Evolutionary conservation across 2,888 invertebrate genomes (phyloP), one percentile per base, ranked within the genome.

Genomic region (Nowickia ferox): DNA sequence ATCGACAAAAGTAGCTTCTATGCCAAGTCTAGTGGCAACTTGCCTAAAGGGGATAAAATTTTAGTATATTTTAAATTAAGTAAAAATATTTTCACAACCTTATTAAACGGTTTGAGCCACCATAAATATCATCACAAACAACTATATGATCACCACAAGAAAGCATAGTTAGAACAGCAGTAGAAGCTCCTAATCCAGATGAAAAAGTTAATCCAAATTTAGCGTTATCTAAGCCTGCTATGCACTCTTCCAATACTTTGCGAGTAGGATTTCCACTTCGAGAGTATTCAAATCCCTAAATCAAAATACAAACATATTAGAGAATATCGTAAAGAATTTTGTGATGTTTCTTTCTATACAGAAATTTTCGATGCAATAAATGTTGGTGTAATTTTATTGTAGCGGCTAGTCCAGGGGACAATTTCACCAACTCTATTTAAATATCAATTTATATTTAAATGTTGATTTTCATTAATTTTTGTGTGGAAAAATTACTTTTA

Each of bases 191-290:
- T 65, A 99, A 94, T 2, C 99, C 99, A 9, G 99, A 98, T 0
- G 98, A 94, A 93, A 97, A 99, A 59, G 95, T 93, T 40, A 97
- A 90, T 87, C 96, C 97, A 93, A 97, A 94, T 92, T 97, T 97
- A 13, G 96, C 99, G 88, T 96, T 95, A 91, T 99, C 99, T 83
- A 99, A 92, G 0, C 97, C 95, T 2, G 99, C 99, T 59, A 99
- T 92, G 90, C 98, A 97, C 88, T 95, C 94, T 93, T 99, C 98
- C 81, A 99, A 93, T 38, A 96, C 96, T 88, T 96, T 95, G 87
- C 99, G 94, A 0, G 98, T 97, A 40, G 99, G 99, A 93, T 99
- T 99, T 51, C 98, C 98, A 91, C 97, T 97, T 90, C 99, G 94
- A 0, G 97, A 96, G 92, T 99, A 99, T 89, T 98, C 98, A 92